Evolutionary conservation across 2,797 vertebrate species (phyloP).

Genomic region (Syngnathus acus): DNA sequence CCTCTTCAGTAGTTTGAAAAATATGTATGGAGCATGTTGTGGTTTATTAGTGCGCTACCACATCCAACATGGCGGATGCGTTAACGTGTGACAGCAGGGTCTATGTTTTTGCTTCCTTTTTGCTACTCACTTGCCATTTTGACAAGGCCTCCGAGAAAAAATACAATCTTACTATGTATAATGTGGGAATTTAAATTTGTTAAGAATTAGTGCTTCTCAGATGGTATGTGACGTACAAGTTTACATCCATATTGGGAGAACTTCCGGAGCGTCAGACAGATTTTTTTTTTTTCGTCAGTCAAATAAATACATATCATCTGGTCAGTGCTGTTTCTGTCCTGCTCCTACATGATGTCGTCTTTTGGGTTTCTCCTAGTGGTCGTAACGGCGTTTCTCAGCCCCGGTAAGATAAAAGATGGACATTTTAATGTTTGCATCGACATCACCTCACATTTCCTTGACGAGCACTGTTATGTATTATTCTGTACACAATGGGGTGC

Average conservation of each 20-base stretch:
- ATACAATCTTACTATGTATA: too few species aligned
- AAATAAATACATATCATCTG: background rate
- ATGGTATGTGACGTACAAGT: background rate
- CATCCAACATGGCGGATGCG: background rate
- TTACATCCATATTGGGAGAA: background rate
- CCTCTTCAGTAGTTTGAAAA: too few species aligned
- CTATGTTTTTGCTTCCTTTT: background rate
- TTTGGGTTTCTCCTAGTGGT: conserved; percentile 18
- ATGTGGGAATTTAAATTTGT: background rate
- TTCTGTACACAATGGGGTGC: background rate
- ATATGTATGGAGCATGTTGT: too few species aligned
- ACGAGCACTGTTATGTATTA: background rate
- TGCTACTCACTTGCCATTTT: too few species aligned
- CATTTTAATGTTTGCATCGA: background rate
- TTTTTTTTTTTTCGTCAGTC: too few species aligned
- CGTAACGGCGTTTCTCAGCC: conserved; percentile 22
- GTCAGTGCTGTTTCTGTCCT: background rate
- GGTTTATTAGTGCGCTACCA: background rate
- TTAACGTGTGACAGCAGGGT: background rate
- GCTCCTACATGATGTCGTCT: conserved; percentile 25
- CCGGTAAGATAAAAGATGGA: conserved; percentile 36
- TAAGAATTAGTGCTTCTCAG: background rate
- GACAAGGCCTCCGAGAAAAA: too few species aligned
- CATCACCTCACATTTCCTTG: conserved; percentile 9
- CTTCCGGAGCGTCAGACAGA: background rate